Evolutionary conservation across 2,113 vertebrate genomes (phyloP), one percentile per base, ranked within the genome.

Genomic region (Oryzias curvinotus): DNA sequence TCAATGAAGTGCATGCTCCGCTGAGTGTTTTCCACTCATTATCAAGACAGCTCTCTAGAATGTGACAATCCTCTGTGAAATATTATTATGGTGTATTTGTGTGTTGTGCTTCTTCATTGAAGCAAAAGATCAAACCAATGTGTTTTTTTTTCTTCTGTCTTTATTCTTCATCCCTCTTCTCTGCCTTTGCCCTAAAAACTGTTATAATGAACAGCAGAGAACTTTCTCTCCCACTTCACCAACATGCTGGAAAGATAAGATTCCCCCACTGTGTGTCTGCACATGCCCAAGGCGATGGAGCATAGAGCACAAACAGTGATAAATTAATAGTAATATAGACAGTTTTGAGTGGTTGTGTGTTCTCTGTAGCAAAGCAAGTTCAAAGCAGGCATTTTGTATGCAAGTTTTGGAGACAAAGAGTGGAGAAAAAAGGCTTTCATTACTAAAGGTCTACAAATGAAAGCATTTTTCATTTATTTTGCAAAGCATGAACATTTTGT

Each of bases 291-390:
- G 64, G 83, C 73, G 70, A 77, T 54, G 56, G 57, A 76, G 68
- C 42, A 26, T 14, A 44, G 53, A 83, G 52, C 58, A 46, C 64
- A 78, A 72, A 73, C 65, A 62, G 61, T 53, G 62, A 65, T 76
- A 66, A 83, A 84, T 84, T 78, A 71, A 87, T 87, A 82, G 79
- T 77, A 79, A 87, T 69, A 51, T 64, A 73, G 68, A 55, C 23
- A 25, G 45, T 43, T 61, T 73, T 63, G 63, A 71, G 53, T 57
- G 44, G 58, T 68, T 59, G 74, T 45, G 18, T 62, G 42, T 53
- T 46, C 53, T 50, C 18, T 57, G 65, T 65, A 68, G 79, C 60
- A 57, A 23, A 47, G 57, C 52, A 54, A 62, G 52, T 77, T 80
- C 56, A 74, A 69, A 84, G 75, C 55, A 30, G 36, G 36, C 36